Evolutionary conservation across 1,140 invertebrate genomes (phyloP).

Genomic region (Ylistrum balloti): DNA sequence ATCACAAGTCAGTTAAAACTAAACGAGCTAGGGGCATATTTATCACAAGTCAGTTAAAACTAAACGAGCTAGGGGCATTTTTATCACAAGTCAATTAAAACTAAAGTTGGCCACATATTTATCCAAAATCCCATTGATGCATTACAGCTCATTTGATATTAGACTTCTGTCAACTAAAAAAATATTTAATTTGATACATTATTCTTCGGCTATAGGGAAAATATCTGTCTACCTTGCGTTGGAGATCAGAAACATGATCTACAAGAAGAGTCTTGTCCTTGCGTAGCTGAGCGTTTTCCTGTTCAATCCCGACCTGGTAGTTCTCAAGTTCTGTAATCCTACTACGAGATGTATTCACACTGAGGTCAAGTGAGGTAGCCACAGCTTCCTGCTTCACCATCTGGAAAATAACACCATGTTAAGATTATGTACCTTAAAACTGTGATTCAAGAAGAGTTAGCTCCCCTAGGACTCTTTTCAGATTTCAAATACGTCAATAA

Average conservation of each 20-base stretch:
- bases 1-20: no score
- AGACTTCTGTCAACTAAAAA: no score
- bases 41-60: no score
- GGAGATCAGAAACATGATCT: slow-evolving; percentile 79
- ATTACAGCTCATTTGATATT: no score
- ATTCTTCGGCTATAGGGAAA: no score
- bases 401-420: slow-evolving; percentile 60
- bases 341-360: slow-evolving; percentile 67
- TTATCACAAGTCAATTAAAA: no score
- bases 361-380: slow-evolving; percentile 66
- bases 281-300: slow-evolving; percentile 77
- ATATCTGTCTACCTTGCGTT: slow-evolving; percentile 75
- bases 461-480: background rate
- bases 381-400: slow-evolving; percentile 72
- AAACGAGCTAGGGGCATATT: no score
- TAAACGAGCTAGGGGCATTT: no score
- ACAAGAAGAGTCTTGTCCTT: slow-evolving; percentile 79
- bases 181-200: no score
- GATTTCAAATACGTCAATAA: no score
- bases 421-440: background rate
- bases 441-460: background rate
- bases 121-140: no score
- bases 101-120: no score
- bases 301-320: slow-evolving; percentile 65
- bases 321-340: slow-evolving; percentile 73